Conservation (phyloP, 2,888 invertebrate genomes). For the Choristoneura rosaceana region DNA sequence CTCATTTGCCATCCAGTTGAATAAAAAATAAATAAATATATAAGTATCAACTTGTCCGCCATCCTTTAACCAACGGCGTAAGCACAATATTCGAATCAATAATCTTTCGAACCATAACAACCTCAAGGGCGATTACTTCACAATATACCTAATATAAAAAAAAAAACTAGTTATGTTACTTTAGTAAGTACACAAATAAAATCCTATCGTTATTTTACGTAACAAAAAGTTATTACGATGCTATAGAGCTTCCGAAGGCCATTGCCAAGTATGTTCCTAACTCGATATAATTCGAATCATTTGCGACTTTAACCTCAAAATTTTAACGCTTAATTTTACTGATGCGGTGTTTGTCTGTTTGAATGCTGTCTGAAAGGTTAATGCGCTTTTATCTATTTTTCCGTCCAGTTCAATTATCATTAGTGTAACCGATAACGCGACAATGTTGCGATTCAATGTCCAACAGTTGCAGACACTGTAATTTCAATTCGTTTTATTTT, state of each 20-base stretch:
- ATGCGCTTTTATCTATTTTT: conserved; percentile 32
- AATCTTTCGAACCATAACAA: background rate
- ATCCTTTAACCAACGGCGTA: no score
- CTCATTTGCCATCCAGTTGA: no score
- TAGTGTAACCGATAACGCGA: background rate
- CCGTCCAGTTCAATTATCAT: conserved; percentile 20
- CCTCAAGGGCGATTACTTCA: background rate
- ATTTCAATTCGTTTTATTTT: no score
- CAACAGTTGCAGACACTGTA: background rate
- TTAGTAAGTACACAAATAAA: background rate
- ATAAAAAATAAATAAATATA: no score
- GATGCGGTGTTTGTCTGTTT: background rate
- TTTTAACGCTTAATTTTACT: background rate
- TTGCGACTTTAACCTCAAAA: background rate
- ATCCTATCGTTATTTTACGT: conserved; percentile 9
- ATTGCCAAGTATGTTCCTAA: background rate
- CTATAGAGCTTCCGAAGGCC: conserved; percentile 13
- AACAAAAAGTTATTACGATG: conserved; percentile 17
- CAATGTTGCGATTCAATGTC: background rate
- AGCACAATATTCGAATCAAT: no score
- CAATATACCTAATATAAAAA: background rate
- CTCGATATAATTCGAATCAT: background rate
- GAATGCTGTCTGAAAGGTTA: conserved; percentile 25
- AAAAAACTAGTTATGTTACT: conserved; percentile 1
- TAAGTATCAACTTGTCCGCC: no score